These are phyloP conservation scores for Acleris cristana DNA, from an alignment of 2,888 invertebrate genomes.

Conservation along the genomic window DNA sequence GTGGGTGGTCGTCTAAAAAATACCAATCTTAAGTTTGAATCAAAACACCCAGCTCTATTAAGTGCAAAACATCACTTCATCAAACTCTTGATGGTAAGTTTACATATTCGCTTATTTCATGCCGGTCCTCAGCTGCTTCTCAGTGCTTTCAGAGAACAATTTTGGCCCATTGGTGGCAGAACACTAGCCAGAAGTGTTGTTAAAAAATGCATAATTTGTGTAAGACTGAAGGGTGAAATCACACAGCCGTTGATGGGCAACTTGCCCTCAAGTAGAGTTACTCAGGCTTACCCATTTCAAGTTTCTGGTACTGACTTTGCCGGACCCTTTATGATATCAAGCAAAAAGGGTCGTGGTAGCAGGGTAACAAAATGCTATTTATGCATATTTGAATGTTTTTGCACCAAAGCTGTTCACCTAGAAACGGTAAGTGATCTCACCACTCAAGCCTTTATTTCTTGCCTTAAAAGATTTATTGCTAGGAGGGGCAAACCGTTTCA, in stretches of 20 bases:
- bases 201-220: constrained; percentile 33
- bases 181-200: constrained; percentile 32
- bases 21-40: constrained; percentile 24
- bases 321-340: constrained; percentile 38
- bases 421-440: constrained; percentile 39
- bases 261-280: constrained; percentile 31
- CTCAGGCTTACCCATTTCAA: constrained; percentile 36
- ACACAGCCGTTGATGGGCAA: constrained; percentile 38
- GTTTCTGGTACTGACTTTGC: constrained; percentile 38
- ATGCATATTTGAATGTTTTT: constrained; percentile 39
- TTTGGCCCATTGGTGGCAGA: constrained; percentile 42
- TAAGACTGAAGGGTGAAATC: constrained; percentile 24
- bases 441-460: constrained; percentile 35
- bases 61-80: constrained; percentile 36
- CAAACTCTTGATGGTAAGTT: constrained; percentile 28
- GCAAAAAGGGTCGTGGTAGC: constrained; percentile 34
- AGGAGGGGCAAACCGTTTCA: constrained; percentile 38
- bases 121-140: constrained; percentile 42
- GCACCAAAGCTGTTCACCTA: constrained; percentile 35
- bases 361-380: constrained; percentile 40
- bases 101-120: constrained; percentile 39
- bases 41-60: constrained; percentile 36
- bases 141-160: constrained; percentile 36
- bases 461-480: constrained; percentile 40
- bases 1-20: constrained; percentile 29